phyloP scores from a whole-genome alignment of 2,888 invertebrate genomes.

The Cryptocephalus moraei region DNA sequence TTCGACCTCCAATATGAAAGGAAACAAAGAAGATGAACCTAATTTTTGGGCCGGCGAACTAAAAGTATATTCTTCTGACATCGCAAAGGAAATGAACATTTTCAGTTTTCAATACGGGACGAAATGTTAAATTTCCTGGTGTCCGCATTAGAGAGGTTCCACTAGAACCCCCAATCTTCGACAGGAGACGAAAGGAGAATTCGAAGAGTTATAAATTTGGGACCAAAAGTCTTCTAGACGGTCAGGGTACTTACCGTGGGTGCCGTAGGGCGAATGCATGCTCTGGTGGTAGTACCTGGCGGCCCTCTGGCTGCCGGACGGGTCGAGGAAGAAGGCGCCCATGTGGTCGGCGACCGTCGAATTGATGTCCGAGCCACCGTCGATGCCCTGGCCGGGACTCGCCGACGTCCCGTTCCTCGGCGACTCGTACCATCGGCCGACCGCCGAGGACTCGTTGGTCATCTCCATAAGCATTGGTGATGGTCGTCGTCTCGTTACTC shows the following conservation, averaged over 20 bases:
- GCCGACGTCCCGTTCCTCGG: conserved; percentile 37
- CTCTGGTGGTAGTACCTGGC: conserved; percentile 41
- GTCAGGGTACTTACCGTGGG: conserved; percentile 37
- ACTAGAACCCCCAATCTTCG: no score
- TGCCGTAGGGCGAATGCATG: conserved; percentile 41
- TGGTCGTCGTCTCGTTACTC: conserved; percentile 13
- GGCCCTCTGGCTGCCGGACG: conserved; percentile 36
- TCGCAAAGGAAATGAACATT: no score
- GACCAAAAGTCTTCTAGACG: no score
- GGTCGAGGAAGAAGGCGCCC: conserved; percentile 40
- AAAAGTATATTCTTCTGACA: no score
- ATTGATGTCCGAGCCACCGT: conserved; percentile 33
- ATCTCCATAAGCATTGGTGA: conserved; percentile 39
- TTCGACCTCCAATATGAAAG: no score
- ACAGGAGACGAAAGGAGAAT: no score
- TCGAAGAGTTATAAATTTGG: no score
- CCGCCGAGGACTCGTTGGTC: conserved; percentile 36
- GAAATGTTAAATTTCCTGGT: no score
- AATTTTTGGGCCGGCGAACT: no score
- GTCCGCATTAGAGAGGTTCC: no score
- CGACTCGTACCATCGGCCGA: conserved; percentile 41
- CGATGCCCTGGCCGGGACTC: conserved; percentile 33
- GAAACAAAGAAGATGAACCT: no score
- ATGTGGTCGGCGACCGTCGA: conserved; percentile 40
- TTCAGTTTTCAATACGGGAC: no score